Evolutionary conservation across 1,140 invertebrate species (phyloP), one percentile per base, ranked within the genome.

Genomic region (Conopomorpha cramerella): DNA sequence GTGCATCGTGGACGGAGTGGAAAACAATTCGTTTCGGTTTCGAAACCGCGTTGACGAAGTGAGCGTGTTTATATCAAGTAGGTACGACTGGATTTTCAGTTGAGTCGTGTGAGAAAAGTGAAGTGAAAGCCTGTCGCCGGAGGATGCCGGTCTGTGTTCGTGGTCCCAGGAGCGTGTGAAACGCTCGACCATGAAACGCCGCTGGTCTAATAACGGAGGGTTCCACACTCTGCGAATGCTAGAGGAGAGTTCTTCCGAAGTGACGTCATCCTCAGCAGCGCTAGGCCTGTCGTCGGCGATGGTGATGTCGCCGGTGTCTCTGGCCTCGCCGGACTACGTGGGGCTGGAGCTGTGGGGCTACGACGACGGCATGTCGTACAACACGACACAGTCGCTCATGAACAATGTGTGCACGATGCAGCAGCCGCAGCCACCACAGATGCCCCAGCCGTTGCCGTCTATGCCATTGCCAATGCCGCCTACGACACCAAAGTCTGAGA

Each of bases 311-410:
- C 82, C 85, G 11, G 84, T 86, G 34, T 87, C 85, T 16, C 65
- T 89, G 49, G 70, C 77, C 46, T 84, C 86, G 38, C 82, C 59
- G 70, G 88, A 58, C 77, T 82, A 89, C 54, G 85, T 87, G 34
- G 89, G 91, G 44, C 78, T 92, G 29, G 90, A 93, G 46, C 80
- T 93, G 38, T 93, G 90, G 90, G 86, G 91, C 41, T 82, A 81
- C 50, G 79, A 81, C 39, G 81, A 82, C 54, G 64, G 65, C 25
- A 63, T 68, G 17, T 49, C 57, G 17, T 65, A 66, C 36, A 63
- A 58, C 38, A 43, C 64, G 30, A 56, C 60, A 12, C 60, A 62
- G 33, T 60, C 63, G 27, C 41, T 72, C 41, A 57, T 72, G 15
- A 53, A 59, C 38, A 62, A 61, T 46, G 49, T 62, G 8, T 72